Base-by-base conservation (phyloP, 2,888 invertebrate species). In the Liopterus haemorrhoidalis region DNA sequence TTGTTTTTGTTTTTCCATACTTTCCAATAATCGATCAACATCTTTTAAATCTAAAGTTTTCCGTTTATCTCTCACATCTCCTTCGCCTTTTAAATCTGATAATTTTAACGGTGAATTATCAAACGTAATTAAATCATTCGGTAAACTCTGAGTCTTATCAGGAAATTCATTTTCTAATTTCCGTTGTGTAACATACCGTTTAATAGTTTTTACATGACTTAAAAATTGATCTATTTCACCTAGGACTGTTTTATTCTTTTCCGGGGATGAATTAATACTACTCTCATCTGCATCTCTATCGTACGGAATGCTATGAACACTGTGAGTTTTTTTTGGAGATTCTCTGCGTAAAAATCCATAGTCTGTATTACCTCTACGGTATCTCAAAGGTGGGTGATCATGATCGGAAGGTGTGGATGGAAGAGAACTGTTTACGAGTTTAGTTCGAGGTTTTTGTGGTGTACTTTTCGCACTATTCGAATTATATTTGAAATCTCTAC, bases 1-100 rank as follows among this genome's bases (percentile, higher is more conserved):
- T 31, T 58, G 57, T 37, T 71, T 66, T 3, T 66, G 65, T 11
- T 55, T 55, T 50, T 72, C 70, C 59, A 71, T 65, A 48, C 68
- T 65, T 44, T 63, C 61, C 20, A 72, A 55, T 43, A 71, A 55
- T 28, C 65, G 61, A 30, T 71, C 65, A 1, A 71, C 66, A 50
- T 71, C 69, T 5, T 53, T 53, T 19, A 54, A 45, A 21, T 53
- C 52, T 45, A 58, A 50, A 30, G 57, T 55, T 52, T 45, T 41
- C n/a, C 52, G 51, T 48, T 51, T 43, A 51, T 50, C 54, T 51
- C 51, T 50, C 37, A 54, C 54, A 52, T 57, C 58, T 11, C 58
- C 53, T 40, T 49, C 43, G 47, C 58, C 52, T 38, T 58, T 43
- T 42, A 58, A 53, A 49, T 57, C 56, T 41, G 45, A 50, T 18